Evolutionary conservation across 2,113 vertebrate genomes (phyloP).

Genomic region (Argyrosomus japonicus): DNA sequence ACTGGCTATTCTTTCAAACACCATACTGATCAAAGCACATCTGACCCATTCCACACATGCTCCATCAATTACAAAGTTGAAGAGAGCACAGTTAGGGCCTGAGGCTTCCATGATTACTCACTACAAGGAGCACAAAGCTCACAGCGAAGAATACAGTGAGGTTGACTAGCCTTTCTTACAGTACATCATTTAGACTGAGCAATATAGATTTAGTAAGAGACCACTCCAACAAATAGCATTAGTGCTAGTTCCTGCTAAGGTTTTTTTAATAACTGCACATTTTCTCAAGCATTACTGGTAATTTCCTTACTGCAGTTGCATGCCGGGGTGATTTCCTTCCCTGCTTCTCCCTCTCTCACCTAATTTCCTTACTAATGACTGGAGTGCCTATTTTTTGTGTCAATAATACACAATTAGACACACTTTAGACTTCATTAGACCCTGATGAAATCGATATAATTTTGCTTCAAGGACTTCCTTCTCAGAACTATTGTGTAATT

Average conservation of each 20-base stretch:
- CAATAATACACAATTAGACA: background rate
- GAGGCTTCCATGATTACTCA: slow-evolving; percentile 15
- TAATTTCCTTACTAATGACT: slow-evolving; percentile 20
- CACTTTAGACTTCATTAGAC: background rate
- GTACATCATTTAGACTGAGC: slow-evolving; percentile 20
- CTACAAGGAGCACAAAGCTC: background rate
- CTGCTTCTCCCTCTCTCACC: background rate
- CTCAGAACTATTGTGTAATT: background rate
- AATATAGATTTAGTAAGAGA: background rate
- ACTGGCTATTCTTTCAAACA: background rate
- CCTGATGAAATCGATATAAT: background rate
- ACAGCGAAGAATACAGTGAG: background rate
- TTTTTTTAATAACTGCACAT: slow-evolving; percentile 28
- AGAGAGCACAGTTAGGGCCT: background rate
- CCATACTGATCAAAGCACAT: background rate
- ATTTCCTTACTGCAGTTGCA: slow-evolving; percentile 37
- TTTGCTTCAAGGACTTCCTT: background rate
- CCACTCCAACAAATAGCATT: background rate
- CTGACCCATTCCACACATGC: background rate
- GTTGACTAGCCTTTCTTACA: slow-evolving; percentile 3
- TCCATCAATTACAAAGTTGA: slow-evolving; percentile 10
- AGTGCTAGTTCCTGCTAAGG: slow-evolving; percentile 1
- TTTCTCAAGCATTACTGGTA: slow-evolving; percentile 2
- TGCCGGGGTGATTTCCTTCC: slow-evolving; percentile 30
- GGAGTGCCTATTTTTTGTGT: slow-evolving; percentile 4